A percentile compares a stretch with the other conserved stretches of the same genome.
These are phyloP conservation scores for Monopterus albus DNA, from an alignment of 2,113 vertebrate genomes.

Conservation along the genomic window DNA sequence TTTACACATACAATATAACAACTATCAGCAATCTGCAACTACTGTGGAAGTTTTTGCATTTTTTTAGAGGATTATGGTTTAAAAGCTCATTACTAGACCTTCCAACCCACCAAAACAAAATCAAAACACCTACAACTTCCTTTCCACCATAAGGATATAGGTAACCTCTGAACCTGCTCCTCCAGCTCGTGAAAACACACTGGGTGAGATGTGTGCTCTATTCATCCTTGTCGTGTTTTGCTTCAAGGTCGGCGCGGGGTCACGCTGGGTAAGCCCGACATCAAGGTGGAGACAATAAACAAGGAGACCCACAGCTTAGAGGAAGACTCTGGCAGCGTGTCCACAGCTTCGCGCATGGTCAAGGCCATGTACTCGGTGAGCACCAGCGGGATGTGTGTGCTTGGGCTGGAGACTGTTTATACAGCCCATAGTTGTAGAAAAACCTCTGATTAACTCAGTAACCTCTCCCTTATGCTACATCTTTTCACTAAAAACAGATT, in stretches of 20 bases:
- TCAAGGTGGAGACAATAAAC: constrained; percentile 98
- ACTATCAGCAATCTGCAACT: background rate
- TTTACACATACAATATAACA: background rate
- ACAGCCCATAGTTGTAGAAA: constrained; percentile 61
- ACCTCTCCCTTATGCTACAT: constrained; percentile 43
- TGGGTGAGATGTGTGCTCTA: constrained; percentile 16
- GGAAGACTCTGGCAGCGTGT: constrained; percentile 92
- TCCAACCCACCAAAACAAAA: background rate
- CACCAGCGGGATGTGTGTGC: constrained; percentile 40
- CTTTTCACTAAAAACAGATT: constrained; percentile 47
- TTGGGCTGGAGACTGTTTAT: constrained; percentile 56
- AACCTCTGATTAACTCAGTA: constrained; percentile 51
- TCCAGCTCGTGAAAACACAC: constrained; percentile 33
- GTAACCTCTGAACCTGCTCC: constrained; percentile 23
- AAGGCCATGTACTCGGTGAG: constrained; percentile 98
- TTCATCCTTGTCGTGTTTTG: constrained; percentile 59
- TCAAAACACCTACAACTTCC: constrained; percentile 12
- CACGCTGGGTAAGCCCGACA: constrained; percentile 94
- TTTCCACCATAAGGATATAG: constrained; percentile 8
- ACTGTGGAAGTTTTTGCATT: background rate
- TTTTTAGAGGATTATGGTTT: background rate
- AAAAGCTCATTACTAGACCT: background rate
- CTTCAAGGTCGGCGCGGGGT: constrained; percentile 93
- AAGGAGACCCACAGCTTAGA: constrained; percentile 94
- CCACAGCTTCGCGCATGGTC: constrained; percentile 95